Evolutionary conservation across 2,888 invertebrate species (phyloP).

Genomic region (Melanchra persicariae): DNA sequence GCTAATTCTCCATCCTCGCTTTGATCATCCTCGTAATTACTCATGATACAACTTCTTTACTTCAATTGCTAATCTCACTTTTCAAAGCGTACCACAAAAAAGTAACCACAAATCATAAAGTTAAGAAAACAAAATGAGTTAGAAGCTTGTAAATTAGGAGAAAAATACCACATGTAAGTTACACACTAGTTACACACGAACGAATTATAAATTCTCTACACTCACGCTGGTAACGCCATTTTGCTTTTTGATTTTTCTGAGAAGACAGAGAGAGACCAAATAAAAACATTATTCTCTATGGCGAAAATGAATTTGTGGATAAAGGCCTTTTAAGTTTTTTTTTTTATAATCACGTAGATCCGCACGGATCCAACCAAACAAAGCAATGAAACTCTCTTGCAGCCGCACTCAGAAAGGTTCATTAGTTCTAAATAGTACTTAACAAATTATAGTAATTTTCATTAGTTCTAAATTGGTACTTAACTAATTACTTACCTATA

Average conservation of each 20-base stretch:
- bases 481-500: no score
- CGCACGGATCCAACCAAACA: not conserved
- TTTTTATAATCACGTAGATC: no score
- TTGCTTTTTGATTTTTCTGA: constrained; percentile 62
- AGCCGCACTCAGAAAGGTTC: no score
- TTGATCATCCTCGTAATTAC: constrained; percentile 93
- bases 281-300: not conserved
- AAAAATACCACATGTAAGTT: constrained; percentile 33
- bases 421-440: no score
- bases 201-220: constrained; percentile 47
- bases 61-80: constrained; percentile 21
- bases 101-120: constrained; percentile 34
- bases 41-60: constrained; percentile 76
- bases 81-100: constrained; percentile 17
- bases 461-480: no score
- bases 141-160: not conserved
- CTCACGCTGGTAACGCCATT: constrained; percentile 70
- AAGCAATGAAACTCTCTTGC: no score
- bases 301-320: no score
- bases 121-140: constrained; percentile 17
- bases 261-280: not conserved
- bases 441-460: no score
- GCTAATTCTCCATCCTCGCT: constrained; percentile 96
- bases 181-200: constrained; percentile 45
- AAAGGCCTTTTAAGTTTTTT: no score